Conservation (phyloP, 2,797 vertebrate species). For the Euphonia xanthogaster region DNA sequence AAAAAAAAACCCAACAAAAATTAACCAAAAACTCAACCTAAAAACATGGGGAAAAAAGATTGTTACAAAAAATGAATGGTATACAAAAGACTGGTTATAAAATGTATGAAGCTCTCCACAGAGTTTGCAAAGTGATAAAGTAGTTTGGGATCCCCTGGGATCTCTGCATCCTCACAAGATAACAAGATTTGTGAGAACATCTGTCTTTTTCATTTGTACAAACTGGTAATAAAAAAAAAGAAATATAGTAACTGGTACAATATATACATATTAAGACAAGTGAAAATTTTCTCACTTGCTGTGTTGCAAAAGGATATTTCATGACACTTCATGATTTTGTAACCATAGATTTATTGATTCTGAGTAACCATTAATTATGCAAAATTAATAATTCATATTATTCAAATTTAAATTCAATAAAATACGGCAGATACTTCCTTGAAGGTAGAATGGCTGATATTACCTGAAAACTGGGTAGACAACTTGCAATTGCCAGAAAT, state of each 20-base stretch:
- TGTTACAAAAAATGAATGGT: neutral
- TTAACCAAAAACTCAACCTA: neutral
- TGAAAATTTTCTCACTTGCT: neutral
- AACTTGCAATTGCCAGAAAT: neutral
- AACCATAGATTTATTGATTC: neutral
- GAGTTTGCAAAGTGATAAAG: neutral
- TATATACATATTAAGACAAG: neutral
- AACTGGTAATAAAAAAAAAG: neutral
- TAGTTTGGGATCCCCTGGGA: neutral
- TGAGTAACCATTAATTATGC: neutral
- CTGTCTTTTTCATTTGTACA: neutral
- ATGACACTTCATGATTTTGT: neutral
- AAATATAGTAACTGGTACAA: neutral
- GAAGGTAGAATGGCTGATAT: neutral
- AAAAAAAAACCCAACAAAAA: too few relatives aligned
- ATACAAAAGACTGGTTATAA: neutral
- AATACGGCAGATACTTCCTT: neutral
- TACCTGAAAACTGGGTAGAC: neutral
- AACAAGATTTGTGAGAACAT: neutral
- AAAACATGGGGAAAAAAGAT: accelerated
- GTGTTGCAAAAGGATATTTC: neutral
- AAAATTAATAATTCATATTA: neutral
- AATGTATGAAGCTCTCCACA: neutral
- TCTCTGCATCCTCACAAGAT: neutral
- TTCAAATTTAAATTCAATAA: neutral